These are phyloP conservation scores for Platycnemis pennipes DNA, from an alignment of 2,888 invertebrate genomes.

Conservation along the genomic window DNA sequence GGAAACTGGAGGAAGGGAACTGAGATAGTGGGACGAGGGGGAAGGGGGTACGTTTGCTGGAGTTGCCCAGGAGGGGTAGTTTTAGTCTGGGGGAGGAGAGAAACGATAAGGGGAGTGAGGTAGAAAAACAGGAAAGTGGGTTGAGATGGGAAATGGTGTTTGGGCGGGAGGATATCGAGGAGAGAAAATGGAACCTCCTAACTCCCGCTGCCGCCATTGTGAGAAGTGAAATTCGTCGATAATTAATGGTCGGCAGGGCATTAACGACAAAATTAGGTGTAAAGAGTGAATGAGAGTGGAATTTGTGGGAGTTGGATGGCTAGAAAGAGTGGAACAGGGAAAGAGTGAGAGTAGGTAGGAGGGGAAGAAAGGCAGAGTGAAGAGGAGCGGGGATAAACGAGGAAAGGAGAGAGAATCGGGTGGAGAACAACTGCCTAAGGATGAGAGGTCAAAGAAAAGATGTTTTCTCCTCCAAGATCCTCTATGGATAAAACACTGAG, in stretches of 20 bases:
- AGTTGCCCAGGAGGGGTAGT: too few relatives aligned
- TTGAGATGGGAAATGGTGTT: background rate
- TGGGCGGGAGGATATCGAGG: background rate
- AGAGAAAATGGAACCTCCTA: background rate
- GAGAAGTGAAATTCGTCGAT: constrained; percentile 56
- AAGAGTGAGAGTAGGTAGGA: background rate
- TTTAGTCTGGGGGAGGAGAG: background rate
- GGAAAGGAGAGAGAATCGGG: background rate
- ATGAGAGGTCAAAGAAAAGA: background rate
- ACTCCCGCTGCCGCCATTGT: constrained; percentile 23
- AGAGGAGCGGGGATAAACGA: background rate
- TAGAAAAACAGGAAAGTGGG: background rate
- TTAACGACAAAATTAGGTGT: constrained; percentile 63
- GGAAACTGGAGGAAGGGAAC: background rate
- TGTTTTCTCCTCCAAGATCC: background rate
- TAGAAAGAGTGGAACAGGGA: background rate
- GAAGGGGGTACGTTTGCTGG: background rate
- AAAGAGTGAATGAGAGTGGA: constrained; percentile 51
- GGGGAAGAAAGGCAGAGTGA: background rate
- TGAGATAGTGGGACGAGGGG: background rate
- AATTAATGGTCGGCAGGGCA: constrained; percentile 57
- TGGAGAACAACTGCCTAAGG: background rate
- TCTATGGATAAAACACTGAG: constrained; percentile 2
- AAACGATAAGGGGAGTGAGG: background rate
- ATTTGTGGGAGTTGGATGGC: background rate